These are phyloP conservation scores for Apeltes quadracus DNA, from an alignment of 2,113 vertebrate genomes.

Conservation along the genomic window DNA sequence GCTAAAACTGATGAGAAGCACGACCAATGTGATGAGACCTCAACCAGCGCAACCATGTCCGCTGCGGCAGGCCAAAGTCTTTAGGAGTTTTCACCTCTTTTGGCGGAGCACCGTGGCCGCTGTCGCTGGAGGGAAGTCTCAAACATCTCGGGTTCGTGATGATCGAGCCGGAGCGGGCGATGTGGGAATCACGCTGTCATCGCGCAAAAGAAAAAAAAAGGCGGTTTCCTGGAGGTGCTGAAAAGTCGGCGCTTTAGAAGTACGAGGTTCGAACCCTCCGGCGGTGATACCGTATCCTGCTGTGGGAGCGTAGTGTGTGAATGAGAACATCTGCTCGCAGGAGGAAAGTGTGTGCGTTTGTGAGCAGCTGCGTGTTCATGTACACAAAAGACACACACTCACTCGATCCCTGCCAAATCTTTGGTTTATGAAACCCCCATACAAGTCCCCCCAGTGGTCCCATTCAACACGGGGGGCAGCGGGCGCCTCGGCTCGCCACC, in stretches of 20 bases:
- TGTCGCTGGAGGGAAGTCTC: not conserved
- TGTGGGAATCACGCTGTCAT: conserved; percentile 37
- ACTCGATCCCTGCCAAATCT: conserved; percentile 55
- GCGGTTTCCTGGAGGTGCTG: conserved; percentile 35
- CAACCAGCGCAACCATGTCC: too few relatives aligned
- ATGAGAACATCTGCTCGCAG: conserved; percentile 69
- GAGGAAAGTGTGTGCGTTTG: conserved; percentile 41
- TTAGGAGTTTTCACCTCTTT: conserved; percentile 19
- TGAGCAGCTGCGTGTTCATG: conserved; percentile 61
- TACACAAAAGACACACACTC: conserved; percentile 59
- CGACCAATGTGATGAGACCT: conserved; percentile 62
- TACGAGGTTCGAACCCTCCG: conserved; percentile 43
- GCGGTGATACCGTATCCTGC: conserved; percentile 64
- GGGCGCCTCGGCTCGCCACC: conserved; percentile 51
- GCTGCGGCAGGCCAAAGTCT: too few relatives aligned
- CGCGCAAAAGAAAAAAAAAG: not conserved
- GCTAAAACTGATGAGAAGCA: conserved; percentile 48
- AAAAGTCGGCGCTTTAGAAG: conserved; percentile 62
- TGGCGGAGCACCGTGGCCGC: not conserved
- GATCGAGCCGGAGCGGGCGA: not conserved
- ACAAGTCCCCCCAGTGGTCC: conserved; percentile 42
- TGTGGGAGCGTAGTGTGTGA: conserved; percentile 56
- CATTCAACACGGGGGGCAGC: conserved; percentile 52
- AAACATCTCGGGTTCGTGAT: not conserved
- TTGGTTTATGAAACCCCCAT: conserved; percentile 50